Evolutionary conservation across 1,140 invertebrate genomes (phyloP).

Genomic region (Cydia fagiglandana): DNA sequence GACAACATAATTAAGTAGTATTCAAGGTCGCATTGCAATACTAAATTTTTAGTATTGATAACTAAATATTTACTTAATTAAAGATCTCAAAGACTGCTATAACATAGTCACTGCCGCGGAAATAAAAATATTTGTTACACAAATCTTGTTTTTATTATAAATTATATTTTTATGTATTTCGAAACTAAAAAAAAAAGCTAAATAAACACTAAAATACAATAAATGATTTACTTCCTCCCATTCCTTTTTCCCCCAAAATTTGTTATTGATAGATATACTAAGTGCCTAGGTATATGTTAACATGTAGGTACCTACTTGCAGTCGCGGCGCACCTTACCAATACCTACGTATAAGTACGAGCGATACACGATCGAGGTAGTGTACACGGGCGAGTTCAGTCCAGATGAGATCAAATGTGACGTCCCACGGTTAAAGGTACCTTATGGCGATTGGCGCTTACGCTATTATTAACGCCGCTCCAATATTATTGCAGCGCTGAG

Average conservation of each 20-base stretch:
- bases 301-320: no score
- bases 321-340: no score
- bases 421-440: no score
- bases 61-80: constrained; percentile 44
- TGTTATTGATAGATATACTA: no score
- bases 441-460: no score
- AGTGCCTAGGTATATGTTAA: no score
- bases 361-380: no score
- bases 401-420: no score
- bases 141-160: constrained; percentile 68
- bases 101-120: constrained; percentile 75
- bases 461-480: no score
- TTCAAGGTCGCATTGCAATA: not conserved
- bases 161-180: constrained; percentile 71
- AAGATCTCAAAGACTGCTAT: constrained; percentile 75
- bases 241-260: not conserved
- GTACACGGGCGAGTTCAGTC: no score
- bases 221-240: constrained; percentile 2
- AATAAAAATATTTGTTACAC: constrained; percentile 64
- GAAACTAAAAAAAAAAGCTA: constrained; percentile 64
- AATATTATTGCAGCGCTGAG: no score
- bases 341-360: no score
- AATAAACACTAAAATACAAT: constrained; percentile 59
- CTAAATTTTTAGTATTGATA: constrained; percentile 33
- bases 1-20: constrained; percentile 37